These are phyloP conservation scores for Tortricodes alternella DNA, from an alignment of 2,888 invertebrate species.

Conservation along the genomic window DNA sequence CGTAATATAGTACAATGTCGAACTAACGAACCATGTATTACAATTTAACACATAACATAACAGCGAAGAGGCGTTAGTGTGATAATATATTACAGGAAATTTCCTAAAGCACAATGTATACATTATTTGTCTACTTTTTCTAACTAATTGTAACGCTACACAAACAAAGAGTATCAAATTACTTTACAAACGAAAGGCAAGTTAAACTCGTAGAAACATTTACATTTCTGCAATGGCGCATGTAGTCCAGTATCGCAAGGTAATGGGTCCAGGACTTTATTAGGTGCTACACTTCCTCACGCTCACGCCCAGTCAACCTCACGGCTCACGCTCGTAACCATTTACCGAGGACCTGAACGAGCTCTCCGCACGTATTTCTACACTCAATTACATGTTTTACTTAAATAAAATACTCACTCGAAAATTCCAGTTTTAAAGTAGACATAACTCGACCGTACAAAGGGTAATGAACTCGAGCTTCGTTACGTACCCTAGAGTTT, in stretches of 20 bases:
- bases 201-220: conserved; percentile 9
- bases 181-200: conserved; percentile 1
- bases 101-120: too few relatives aligned
- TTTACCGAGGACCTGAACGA: conserved; percentile 43
- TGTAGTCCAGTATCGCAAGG: conserved; percentile 30
- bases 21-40: conserved; percentile 23
- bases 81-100: not conserved
- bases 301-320: conserved; percentile 37
- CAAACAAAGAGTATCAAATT: conserved; percentile 22
- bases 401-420: conserved; percentile 27
- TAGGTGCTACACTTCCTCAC: conserved; percentile 48
- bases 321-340: conserved; percentile 42
- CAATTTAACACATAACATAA: conserved; percentile 7
- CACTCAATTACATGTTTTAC: conserved; percentile 33
- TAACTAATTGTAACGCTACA: not conserved
- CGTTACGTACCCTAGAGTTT: conserved; percentile 70
- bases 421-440: not conserved
- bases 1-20: conserved; percentile 25
- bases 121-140: too few relatives aligned
- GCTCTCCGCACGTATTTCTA: conserved; percentile 42
- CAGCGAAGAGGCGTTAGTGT: not conserved
- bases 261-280: conserved; percentile 48
- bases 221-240: conserved; percentile 30
- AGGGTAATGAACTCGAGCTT: conserved; percentile 54
- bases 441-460: conserved; percentile 8